phyloP scores from a whole-genome alignment of 2,797 vertebrate genomes.

The Falco rusticolus region DNA sequence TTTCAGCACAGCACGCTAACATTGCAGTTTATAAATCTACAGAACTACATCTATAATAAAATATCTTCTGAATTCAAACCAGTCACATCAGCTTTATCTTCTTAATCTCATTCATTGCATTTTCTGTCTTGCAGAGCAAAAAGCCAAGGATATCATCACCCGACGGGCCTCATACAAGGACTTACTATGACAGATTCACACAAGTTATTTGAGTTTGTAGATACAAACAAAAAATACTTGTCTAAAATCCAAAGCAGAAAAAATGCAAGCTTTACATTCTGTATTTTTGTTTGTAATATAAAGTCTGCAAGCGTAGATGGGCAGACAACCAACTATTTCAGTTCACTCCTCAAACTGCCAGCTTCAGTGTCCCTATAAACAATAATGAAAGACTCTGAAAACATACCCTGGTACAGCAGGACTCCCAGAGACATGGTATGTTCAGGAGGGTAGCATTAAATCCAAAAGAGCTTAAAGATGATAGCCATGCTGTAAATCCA shows the following conservation, averaged over 20 bases:
- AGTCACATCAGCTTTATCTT: not conserved
- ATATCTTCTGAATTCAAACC: not conserved
- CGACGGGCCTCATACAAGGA: not conserved
- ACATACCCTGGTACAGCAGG: not conserved
- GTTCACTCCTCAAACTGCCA: not conserved
- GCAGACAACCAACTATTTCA: not conserved
- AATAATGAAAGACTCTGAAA: not conserved
- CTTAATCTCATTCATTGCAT: too few species aligned
- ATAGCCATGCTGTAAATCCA: not conserved
- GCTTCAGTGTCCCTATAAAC: not conserved
- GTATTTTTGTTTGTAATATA: not conserved
- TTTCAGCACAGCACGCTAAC: not conserved
- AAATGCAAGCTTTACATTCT: not conserved
- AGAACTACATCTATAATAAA: not conserved
- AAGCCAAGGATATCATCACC: not conserved
- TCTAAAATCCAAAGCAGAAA: not conserved
- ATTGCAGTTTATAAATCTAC: not conserved
- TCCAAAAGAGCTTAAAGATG: not conserved
- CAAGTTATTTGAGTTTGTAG: not conserved
- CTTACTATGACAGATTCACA: accelerated
- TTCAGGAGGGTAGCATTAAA: not conserved
- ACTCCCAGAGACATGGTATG: not conserved
- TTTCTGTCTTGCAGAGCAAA: not conserved
- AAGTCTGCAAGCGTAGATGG: not conserved
- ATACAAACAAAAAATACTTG: not conserved